A percentile compares a stretch with the other conserved stretches of the same genome.
These are phyloP conservation scores for Halcyon leucocephala DNA, from an alignment of 2,797 vertebrate species.

Conservation along the genomic window DNA sequence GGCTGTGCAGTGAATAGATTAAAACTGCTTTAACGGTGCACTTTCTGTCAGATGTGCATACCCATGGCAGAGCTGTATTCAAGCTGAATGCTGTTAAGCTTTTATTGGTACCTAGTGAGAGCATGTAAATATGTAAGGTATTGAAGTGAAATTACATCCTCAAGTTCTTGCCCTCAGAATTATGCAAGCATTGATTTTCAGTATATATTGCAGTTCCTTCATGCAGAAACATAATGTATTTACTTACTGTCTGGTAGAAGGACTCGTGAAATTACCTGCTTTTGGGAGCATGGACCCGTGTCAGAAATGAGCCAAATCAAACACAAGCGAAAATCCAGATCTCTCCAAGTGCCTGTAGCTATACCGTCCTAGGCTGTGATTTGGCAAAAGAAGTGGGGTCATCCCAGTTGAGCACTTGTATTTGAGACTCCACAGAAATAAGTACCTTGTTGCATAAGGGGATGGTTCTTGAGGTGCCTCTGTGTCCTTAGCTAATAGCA, in stretches of 20 bases:
- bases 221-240: conserved; percentile 19
- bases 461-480: background rate
- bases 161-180: conserved; percentile 18
- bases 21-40: background rate
- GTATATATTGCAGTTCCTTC: conserved; percentile 29
- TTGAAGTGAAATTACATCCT: conserved; percentile 30
- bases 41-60: background rate
- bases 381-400: background rate
- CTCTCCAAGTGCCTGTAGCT: background rate
- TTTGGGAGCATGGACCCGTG: background rate
- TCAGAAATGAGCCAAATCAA: background rate
- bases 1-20: background rate
- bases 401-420: background rate
- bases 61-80: background rate
- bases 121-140: background rate
- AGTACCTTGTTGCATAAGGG: background rate
- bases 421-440: background rate
- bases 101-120: conserved; percentile 16
- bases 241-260: conserved; percentile 29
- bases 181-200: conserved; percentile 37
- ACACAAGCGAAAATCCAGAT: background rate
- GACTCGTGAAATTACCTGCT: conserved; percentile 9
- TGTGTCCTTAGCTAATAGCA: background rate
- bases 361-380: background rate
- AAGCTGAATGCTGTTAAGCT: conserved; percentile 9